A percentile compares a stretch with the other conserved stretches of the same genome.
Conservation (phyloP, 2,113 vertebrate species). For the Chloebia gouldiae region DNA sequence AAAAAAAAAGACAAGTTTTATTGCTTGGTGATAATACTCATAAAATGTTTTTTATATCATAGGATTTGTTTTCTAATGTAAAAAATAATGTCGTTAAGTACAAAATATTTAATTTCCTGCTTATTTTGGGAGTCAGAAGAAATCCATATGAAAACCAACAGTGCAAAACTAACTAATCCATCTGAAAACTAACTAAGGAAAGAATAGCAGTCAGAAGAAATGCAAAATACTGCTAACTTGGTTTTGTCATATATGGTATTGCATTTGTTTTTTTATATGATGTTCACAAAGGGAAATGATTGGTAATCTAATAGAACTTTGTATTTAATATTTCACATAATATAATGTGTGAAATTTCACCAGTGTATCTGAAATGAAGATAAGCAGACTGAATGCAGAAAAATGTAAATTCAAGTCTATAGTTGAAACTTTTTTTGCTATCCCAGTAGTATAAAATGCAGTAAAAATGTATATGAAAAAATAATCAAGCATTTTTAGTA, state of each 20-base stretch:
- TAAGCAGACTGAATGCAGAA: background rate
- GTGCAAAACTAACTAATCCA: background rate
- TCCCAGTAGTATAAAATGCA: background rate
- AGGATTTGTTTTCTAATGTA: background rate
- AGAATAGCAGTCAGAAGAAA: background rate
- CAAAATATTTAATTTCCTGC: background rate
- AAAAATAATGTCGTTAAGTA: background rate
- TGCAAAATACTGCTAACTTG: background rate
- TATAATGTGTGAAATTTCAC: background rate
- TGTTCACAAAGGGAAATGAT: background rate
- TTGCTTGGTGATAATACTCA: background rate
- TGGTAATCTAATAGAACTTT: background rate
- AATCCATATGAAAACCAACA: background rate
- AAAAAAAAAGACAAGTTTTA: background rate
- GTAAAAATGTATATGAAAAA: background rate
- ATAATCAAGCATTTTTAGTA: background rate
- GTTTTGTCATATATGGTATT: background rate
- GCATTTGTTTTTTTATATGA: background rate
- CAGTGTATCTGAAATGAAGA: background rate
- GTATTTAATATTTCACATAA: background rate
- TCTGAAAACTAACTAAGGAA: background rate
- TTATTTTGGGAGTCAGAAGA: background rate
- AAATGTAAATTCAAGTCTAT: background rate
- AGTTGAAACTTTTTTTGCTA: background rate
- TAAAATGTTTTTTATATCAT: background rate